These are phyloP conservation scores for Simalia tracyae DNA, from an alignment of 2,797 vertebrate species.

Conservation along the genomic window DNA sequence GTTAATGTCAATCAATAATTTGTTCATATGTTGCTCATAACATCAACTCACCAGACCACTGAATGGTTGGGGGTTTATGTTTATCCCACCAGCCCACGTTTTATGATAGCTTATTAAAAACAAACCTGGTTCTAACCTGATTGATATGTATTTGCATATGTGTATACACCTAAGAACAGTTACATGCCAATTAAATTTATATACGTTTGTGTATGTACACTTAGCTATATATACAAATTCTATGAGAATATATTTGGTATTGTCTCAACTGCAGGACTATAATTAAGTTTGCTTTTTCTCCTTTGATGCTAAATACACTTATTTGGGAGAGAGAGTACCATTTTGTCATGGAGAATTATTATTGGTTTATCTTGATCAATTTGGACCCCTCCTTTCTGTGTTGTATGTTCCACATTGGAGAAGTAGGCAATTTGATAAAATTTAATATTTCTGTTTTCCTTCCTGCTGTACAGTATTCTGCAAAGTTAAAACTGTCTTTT, in stretches of 20 bases:
- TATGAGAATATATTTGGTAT: background rate
- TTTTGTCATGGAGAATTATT: background rate
- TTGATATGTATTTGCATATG: background rate
- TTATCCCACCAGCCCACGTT: background rate
- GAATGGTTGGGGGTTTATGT: background rate
- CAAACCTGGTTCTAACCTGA: background rate
- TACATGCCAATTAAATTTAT: background rate
- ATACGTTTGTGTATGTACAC: background rate
- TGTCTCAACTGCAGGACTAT: background rate
- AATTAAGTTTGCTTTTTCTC: background rate
- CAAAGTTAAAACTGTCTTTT: background rate
- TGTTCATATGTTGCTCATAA: background rate
- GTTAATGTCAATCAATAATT: background rate
- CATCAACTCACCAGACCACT: background rate
- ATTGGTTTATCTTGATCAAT: background rate
- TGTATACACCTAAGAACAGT: background rate
- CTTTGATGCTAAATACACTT: background rate
- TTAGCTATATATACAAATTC: background rate
- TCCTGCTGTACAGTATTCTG: background rate
- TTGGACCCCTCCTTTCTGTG: no score
- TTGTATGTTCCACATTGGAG: background rate
- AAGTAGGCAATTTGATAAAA: slow-evolving; percentile 13
- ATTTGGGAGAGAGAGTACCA: background rate
- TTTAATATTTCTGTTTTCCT: background rate
- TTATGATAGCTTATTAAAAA: background rate